phyloP scores from a whole-genome alignment of 2,113 vertebrate genomes.

The Dicerorhinus sumatrensis region DNA sequence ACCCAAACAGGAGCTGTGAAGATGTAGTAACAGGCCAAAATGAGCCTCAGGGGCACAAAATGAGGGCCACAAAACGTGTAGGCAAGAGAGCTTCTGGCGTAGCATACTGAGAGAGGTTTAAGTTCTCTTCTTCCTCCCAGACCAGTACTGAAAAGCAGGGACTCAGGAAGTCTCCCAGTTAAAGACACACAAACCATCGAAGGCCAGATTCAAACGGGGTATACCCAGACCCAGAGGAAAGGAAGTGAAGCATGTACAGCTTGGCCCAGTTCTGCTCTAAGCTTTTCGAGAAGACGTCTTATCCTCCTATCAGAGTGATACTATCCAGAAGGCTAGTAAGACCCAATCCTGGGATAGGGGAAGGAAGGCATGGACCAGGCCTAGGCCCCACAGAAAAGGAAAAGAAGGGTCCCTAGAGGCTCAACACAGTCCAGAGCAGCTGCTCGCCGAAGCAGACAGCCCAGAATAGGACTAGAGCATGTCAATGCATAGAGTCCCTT shows the following conservation, averaged over 20 bases:
- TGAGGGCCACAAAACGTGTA: background rate
- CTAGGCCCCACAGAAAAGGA: background rate
- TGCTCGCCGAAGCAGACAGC: background rate
- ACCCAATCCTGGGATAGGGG: fast-evolving
- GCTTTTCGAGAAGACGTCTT: background rate
- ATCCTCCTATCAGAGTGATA: background rate
- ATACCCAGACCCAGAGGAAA: background rate
- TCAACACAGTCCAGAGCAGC: background rate
- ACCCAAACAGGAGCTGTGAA: background rate
- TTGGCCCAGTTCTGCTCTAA: background rate
- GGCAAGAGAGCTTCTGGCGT: no score
- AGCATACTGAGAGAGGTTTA: background rate
- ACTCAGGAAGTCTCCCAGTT: background rate
- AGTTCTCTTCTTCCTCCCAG: background rate
- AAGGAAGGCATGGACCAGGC: background rate
- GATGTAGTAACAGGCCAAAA: background rate
- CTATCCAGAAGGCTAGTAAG: background rate
- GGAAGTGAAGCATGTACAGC: background rate
- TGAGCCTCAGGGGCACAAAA: background rate
- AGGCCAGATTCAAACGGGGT: background rate
- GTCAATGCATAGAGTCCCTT: background rate
- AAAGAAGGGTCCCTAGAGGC: background rate
- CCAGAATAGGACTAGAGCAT: background rate
- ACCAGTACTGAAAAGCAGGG: background rate
- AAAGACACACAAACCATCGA: background rate